phyloP scores from a whole-genome alignment of 2,888 invertebrate genomes.

The Drosophila austrosaltans region DNA sequence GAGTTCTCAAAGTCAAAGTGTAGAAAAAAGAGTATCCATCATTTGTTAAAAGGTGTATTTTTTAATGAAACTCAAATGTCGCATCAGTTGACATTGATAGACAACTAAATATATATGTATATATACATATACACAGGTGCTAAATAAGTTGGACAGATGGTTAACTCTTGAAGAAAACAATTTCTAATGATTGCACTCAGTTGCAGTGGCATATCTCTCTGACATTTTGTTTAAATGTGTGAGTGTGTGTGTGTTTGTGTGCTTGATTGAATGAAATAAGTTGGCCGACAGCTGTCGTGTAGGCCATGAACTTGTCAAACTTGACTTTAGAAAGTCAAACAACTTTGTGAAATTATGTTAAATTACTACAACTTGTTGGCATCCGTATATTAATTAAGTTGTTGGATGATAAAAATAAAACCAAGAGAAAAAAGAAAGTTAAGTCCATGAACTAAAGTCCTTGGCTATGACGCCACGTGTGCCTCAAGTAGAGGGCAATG shows the following conservation, averaged over 20 bases:
- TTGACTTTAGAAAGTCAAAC: constrained; percentile 35
- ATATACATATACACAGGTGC: neutral
- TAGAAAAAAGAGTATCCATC: neutral
- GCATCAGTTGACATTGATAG: constrained; percentile 30
- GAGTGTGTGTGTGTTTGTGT: constrained; percentile 15
- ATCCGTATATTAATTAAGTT: constrained; percentile 41
- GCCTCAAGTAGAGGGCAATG: neutral
- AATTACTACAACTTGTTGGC: constrained; percentile 12
- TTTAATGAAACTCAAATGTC: constrained; percentile 27
- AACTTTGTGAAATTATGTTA: constrained; percentile 10
- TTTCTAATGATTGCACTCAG: constrained; percentile 11
- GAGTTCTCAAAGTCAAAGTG: neutral
- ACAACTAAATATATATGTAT: constrained; percentile 13
- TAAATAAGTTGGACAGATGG: neutral
- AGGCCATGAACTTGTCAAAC: constrained; percentile 37
- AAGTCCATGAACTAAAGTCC: constrained; percentile 25
- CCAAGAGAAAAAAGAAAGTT: too few species aligned
- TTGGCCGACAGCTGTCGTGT: constrained; percentile 9
- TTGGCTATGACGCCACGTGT: constrained; percentile 5
- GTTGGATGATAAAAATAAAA: constrained; percentile 21
- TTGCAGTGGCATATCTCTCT: constrained; percentile 21
- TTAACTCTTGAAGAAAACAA: constrained; percentile 1
- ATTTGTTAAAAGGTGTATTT: constrained; percentile 13
- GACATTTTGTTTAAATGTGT: neutral
- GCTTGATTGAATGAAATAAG: neutral